These are phyloP conservation scores for Lagodon rhomboides DNA, from an alignment of 2,797 vertebrate genomes.

Conservation along the genomic window DNA sequence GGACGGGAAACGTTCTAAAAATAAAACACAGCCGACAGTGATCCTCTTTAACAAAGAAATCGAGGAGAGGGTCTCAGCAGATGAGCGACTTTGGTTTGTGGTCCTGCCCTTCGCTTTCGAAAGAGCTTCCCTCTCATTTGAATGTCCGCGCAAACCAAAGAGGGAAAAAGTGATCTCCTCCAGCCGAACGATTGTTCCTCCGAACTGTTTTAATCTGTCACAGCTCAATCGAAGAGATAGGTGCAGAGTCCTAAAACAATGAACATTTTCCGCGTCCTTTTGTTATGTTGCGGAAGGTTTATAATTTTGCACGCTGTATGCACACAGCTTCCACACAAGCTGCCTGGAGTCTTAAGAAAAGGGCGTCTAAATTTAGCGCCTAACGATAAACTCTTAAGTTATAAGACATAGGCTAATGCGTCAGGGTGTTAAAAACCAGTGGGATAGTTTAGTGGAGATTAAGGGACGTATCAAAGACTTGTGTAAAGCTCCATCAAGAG, in stretches of 20 bases:
- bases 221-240: conserved; percentile 31
- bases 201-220: conserved; percentile 56
- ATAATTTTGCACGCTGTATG: conserved; percentile 60
- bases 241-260: conserved; percentile 74
- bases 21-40: conserved; percentile 74
- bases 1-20: conserved; percentile 75
- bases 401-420: conserved; percentile 84
- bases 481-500: conserved; percentile 78
- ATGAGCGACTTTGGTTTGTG: conserved; percentile 75
- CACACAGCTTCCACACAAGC: conserved; percentile 56
- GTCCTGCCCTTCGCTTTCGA: conserved; percentile 41
- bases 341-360: conserved; percentile 77
- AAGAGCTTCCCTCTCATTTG: conserved; percentile 44
- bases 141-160: conserved; percentile 31
- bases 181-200: conserved; percentile 50
- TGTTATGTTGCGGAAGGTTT: conserved; percentile 66
- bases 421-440: conserved; percentile 80
- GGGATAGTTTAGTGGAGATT: conserved; percentile 84
- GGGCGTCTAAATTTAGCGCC: conserved; percentile 79
- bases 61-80: conserved; percentile 58
- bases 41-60: conserved; percentile 75
- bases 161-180: conserved; percentile 43
- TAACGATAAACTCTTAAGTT: conserved; percentile 84
- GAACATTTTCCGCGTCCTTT: conserved; percentile 48
- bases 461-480: conserved; percentile 78